A percentile compares a stretch with the other conserved stretches of the same genome.
These are phyloP conservation scores for Proisotoma minuta DNA, from an alignment of 2,888 invertebrate genomes.

Conservation along the genomic window DNA sequence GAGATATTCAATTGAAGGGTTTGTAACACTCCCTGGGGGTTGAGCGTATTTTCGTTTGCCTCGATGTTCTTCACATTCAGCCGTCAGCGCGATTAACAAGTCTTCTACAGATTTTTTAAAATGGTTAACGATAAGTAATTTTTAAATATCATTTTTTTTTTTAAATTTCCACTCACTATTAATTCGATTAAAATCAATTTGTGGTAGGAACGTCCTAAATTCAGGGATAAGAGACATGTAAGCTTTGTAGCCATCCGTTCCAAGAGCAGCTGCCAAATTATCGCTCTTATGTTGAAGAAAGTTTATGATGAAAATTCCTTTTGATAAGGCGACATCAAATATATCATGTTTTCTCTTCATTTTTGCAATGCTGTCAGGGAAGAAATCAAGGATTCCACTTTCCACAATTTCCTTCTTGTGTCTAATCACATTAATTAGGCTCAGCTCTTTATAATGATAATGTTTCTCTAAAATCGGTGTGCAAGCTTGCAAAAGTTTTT, in stretches of 20 bases:
- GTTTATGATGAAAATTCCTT: not conserved
- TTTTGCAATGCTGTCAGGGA: not conserved
- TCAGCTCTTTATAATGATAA: too few species aligned
- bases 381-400: too few species aligned
- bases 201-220: not conserved
- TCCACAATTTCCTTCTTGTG: too few species aligned
- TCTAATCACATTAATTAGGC: too few species aligned
- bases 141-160: not conserved
- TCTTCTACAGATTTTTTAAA: not conserved
- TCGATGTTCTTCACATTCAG: conserved; percentile 9
- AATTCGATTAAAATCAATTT: not conserved
- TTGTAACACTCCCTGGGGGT: not conserved
- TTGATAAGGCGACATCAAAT: conserved; percentile 1
- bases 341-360: not conserved
- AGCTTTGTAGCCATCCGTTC: conserved; percentile 10
- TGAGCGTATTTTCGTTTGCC: too few species aligned
- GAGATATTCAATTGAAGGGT: not conserved
- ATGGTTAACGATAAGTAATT: not conserved
- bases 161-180: conserved; percentile 3
- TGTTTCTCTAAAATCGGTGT: too few species aligned
- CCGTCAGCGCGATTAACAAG: not conserved
- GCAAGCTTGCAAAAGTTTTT: not conserved
- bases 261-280: conserved; percentile 8
- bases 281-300: not conserved
- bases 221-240: not conserved